Conservation (phyloP, 2,113 vertebrate genomes). For the Choloepus hoffmanni region DNA sequence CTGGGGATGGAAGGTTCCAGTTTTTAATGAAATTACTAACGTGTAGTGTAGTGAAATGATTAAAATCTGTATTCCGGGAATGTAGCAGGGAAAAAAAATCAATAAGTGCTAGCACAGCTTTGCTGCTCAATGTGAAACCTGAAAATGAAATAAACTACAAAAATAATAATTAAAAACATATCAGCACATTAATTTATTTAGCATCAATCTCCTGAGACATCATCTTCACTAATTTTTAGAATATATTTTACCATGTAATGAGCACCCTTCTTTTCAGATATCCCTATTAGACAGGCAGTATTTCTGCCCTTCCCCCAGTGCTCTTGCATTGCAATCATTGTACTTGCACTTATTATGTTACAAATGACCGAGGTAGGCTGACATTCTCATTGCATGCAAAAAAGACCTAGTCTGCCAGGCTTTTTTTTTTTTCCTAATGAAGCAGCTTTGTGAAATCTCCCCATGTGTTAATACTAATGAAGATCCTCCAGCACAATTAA, state of each 20-base stretch:
- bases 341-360: constrained; percentile 98
- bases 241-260: constrained; percentile 96
- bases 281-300: constrained; percentile 90
- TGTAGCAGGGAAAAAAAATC: constrained; percentile 93
- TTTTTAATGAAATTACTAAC: constrained; percentile 97
- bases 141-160: constrained; percentile 91
- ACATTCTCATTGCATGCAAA: constrained; percentile 95
- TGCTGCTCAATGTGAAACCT: constrained; percentile 89
- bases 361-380: constrained; percentile 98
- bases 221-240: constrained; percentile 93
- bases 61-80: constrained; percentile 98
- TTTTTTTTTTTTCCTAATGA: constrained; percentile 91
- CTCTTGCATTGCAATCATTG: constrained; percentile 94
- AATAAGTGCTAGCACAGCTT: constrained; percentile 91
- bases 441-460: constrained; percentile 92
- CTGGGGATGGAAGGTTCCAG: constrained; percentile 94
- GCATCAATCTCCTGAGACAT: constrained; percentile 91
- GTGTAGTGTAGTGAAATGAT: constrained; percentile 93
- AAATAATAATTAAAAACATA: constrained; percentile 95
- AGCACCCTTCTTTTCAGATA: constrained; percentile 91
- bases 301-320: constrained; percentile 94
- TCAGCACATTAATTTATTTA: constrained; percentile 94
- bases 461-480: constrained; percentile 96
- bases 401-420: constrained; percentile 91
- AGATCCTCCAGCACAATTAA: constrained; percentile 97